Percentiles rank a stretch among this genome's conserved stretches.
Evolutionary conservation across 2,888 invertebrate genomes (phyloP).

Genomic region (Coelinius sp.): DNA sequence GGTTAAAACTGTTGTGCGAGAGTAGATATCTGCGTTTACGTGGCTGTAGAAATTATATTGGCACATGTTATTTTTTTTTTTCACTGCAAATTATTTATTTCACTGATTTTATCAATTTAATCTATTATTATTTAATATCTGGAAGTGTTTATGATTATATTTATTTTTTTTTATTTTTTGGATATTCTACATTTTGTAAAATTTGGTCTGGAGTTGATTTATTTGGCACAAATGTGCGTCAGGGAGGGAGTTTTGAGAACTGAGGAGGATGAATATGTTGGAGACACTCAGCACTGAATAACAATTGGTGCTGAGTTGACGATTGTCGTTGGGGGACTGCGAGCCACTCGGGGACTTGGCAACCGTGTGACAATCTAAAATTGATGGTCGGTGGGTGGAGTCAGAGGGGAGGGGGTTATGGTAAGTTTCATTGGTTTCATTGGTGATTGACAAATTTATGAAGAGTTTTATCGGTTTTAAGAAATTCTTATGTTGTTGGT

Average conservation of each 20-base stretch:
- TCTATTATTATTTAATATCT: too few species aligned
- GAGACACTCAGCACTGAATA: neutral
- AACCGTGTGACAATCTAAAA: slow-evolving; percentile 20
- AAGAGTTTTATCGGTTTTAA: neutral
- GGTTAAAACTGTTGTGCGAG: slow-evolving; percentile 63
- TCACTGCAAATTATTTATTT: neutral
- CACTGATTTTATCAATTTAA: too few species aligned
- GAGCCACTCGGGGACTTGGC: neutral
- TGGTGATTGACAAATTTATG: neutral
- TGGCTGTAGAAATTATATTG: slow-evolving; percentile 58
- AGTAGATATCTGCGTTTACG: slow-evolving; percentile 61
- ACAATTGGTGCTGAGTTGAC: neutral
- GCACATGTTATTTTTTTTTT: slow-evolving; percentile 64
- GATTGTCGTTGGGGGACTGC: neutral
- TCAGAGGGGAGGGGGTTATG: neutral
- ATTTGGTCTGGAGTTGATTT: too few species aligned
- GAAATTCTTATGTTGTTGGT: neutral
- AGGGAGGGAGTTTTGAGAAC: neutral
- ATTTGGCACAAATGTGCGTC: too few species aligned
- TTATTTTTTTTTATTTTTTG: too few species aligned
- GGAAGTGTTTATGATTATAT: too few species aligned
- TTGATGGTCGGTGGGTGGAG: neutral
- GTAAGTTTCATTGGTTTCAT: neutral
- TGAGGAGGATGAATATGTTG: neutral
- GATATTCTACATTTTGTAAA: too few species aligned